phyloP scores from a whole-genome alignment of 2,888 invertebrate genomes.

The Ochlodes sylvanus region DNA sequence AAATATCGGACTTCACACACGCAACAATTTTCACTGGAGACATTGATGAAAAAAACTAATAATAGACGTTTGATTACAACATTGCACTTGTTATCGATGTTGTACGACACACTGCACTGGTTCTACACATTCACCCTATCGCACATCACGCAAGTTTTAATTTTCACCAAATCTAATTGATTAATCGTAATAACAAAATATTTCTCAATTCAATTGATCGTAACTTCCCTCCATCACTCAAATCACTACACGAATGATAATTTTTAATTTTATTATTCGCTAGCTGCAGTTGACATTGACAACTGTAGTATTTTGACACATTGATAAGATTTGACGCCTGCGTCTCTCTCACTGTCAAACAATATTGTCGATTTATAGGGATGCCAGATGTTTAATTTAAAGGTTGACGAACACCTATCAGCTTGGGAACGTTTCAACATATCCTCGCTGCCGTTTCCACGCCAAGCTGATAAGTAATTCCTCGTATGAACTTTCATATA shows the following conservation, averaged over 20 bases:
- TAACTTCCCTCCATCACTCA: conserved; percentile 47
- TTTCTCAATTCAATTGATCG: conserved; percentile 40
- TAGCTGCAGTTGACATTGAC: conserved; percentile 25
- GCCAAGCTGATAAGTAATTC: too few relatives aligned
- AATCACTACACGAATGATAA: conserved; percentile 46
- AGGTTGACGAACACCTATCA: too few relatives aligned
- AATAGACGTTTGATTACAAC: conserved; percentile 53
- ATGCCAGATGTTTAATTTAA: too few relatives aligned
- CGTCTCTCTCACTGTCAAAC: background rate
- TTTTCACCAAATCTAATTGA: conserved; percentile 17
- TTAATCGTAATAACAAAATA: conserved; percentile 12
- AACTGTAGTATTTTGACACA: conserved; percentile 5
- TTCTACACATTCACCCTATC: conserved; percentile 5
- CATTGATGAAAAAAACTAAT: conserved; percentile 59
- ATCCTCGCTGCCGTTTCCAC: too few relatives aligned
- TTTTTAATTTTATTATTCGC: background rate
- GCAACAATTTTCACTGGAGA: conserved; percentile 57
- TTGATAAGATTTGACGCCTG: background rate
- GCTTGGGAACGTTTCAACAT: too few relatives aligned
- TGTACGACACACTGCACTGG: conserved; percentile 30
- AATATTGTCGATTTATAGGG: background rate
- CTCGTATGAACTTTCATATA: too few relatives aligned
- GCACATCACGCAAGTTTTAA: background rate
- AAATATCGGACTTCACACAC: conserved; percentile 40
- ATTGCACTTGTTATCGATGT: conserved; percentile 40